Conservation (phyloP, 2,113 vertebrate genomes). For the Erpornis zantholeuca region DNA sequence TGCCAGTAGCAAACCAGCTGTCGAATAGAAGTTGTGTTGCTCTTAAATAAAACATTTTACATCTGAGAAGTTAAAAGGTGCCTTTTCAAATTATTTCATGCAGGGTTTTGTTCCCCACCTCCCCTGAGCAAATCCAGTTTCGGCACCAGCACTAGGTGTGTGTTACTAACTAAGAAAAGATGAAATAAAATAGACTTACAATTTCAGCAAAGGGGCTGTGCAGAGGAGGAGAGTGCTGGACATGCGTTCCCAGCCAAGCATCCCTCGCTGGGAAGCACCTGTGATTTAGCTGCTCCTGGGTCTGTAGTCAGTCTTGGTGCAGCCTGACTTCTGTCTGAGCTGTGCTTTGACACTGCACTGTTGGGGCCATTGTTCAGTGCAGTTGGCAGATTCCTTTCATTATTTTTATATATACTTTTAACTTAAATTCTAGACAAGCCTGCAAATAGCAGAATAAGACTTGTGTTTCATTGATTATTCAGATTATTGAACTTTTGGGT, state of each 20-base stretch:
- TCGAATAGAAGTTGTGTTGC: not conserved
- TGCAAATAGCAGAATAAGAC: not conserved
- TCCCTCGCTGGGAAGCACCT: not conserved
- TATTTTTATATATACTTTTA: not conserved
- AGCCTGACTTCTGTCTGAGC: not conserved
- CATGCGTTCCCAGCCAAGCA: not conserved
- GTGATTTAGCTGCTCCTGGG: not conserved
- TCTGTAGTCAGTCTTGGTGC: not conserved
- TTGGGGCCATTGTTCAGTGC: not conserved
- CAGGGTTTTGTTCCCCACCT: not conserved
- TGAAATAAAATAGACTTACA: not conserved
- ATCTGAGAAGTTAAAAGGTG: not conserved
- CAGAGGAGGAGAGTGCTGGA: not conserved
- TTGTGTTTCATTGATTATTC: not conserved
- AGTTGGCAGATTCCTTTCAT: not conserved
- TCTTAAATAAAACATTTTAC: constrained; percentile 3
- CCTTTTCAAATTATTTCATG: not conserved
- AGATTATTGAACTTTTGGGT: not conserved
- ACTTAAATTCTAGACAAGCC: not conserved
- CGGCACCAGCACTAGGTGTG: not conserved
- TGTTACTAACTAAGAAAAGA: not conserved
- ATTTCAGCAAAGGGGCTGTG: not conserved
- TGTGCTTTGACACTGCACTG: not conserved
- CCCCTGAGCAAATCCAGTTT: not conserved
- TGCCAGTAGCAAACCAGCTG: constrained; percentile 13